These are phyloP conservation scores for Caenorhabditis macrosperma DNA, from an alignment of 2,888 invertebrate species.

Conservation along the genomic window DNA sequence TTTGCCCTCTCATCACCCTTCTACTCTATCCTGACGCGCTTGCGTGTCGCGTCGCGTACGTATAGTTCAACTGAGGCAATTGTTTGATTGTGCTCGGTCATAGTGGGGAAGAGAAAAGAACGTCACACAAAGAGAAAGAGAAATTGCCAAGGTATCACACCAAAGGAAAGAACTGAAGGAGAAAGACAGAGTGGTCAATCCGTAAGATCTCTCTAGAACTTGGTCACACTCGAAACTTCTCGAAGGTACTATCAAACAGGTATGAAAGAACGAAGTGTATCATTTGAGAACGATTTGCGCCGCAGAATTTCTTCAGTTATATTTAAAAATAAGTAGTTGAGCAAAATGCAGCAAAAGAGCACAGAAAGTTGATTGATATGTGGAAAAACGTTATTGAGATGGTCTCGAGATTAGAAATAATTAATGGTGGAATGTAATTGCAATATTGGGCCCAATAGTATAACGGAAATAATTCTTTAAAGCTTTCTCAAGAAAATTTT, in stretches of 20 bases:
- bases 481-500: too few relatives aligned
- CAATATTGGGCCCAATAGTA: too few relatives aligned
- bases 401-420: neutral
- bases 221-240: constrained; percentile 61
- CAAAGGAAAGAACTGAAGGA: constrained; percentile 59
- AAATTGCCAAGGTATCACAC: constrained; percentile 57
- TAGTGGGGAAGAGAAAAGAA: constrained; percentile 40
- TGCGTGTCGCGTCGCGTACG: too few relatives aligned
- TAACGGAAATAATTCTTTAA: too few relatives aligned
- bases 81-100: constrained; percentile 22
- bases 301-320: neutral
- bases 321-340: neutral
- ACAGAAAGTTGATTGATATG: neutral
- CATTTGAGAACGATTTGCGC: constrained; percentile 17
- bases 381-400: neutral
- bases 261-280: constrained; percentile 51
- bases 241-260: constrained; percentile 58
- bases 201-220: constrained; percentile 50
- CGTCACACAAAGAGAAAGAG: constrained; percentile 34
- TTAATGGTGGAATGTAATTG: neutral
- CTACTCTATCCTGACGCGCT: constrained; percentile 36
- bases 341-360: neutral
- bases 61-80: constrained; percentile 12
- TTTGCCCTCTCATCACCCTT: constrained; percentile 28
- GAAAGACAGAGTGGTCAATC: constrained; percentile 41